These are phyloP conservation scores for Quiscalus mexicanus DNA, from an alignment of 2,113 vertebrate genomes.

Conservation along the genomic window DNA sequence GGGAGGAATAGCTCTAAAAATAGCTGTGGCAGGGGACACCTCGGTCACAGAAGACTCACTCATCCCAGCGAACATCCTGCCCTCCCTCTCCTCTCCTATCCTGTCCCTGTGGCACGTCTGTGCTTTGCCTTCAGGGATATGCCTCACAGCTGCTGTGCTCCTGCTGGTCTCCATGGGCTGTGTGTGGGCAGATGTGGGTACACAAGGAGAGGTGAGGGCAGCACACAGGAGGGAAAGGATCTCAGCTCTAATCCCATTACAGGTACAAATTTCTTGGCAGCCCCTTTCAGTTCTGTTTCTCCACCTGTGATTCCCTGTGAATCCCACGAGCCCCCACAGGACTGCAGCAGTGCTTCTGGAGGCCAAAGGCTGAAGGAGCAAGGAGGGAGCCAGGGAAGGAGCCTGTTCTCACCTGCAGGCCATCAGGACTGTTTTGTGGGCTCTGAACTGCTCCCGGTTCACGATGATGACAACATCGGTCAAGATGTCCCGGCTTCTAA, in stretches of 20 bases:
- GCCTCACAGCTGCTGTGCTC: neutral
- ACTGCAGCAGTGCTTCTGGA: neutral
- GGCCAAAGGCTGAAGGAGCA: neutral
- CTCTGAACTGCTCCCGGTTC: constrained; percentile 93
- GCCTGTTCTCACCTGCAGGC: constrained; percentile 89
- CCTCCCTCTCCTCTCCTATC: neutral
- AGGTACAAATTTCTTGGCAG: neutral
- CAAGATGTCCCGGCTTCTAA: constrained; percentile 92
- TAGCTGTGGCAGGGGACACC: neutral
- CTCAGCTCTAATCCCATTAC: neutral
- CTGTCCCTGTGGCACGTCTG: neutral
- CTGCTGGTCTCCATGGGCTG: neutral
- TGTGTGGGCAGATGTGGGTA: neutral
- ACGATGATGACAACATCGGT: constrained; percentile 96
- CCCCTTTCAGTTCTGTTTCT: neutral
- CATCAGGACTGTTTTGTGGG: constrained; percentile 98
- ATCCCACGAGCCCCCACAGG: rapidly evolving
- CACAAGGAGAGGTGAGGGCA: neutral
- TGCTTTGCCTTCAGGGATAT: neutral
- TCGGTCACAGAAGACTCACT: neutral
- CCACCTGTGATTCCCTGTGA: neutral
- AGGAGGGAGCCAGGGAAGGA: neutral
- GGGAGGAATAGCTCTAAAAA: neutral
- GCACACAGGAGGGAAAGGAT: rapidly evolving
- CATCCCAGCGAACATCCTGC: neutral